Percentiles rank a stretch among this genome's conserved stretches.
phyloP scores from a whole-genome alignment of 2,113 vertebrate genomes.

The Nothoprocta perdicaria region DNA sequence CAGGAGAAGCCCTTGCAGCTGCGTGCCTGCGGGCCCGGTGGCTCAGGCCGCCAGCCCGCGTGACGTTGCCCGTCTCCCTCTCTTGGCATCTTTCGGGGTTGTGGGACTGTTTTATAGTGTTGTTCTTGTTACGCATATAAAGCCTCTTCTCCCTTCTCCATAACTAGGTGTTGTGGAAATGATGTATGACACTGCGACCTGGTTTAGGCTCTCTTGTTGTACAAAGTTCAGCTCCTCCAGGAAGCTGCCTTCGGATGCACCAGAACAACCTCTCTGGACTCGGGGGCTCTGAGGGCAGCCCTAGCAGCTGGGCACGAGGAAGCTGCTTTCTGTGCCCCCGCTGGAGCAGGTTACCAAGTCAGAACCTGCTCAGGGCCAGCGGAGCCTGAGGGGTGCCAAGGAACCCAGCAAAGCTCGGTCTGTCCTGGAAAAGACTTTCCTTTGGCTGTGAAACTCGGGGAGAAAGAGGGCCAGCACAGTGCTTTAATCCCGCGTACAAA shows the following conservation, averaged over 20 bases:
- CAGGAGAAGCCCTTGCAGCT: rapidly evolving
- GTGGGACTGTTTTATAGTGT: not conserved
- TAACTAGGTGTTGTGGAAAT: not conserved
- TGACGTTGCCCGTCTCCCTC: rapidly evolving
- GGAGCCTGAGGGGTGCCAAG: not conserved
- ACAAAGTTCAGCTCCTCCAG: not conserved
- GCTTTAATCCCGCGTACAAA: rapidly evolving
- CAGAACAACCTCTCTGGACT: not conserved
- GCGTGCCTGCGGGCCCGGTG: not conserved
- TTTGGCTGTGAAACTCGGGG: rapidly evolving
- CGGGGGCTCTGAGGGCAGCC: not conserved
- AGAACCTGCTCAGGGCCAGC: not conserved
- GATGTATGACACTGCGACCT: not conserved
- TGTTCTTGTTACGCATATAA: not conserved
- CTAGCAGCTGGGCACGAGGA: not conserved
- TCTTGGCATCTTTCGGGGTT: not conserved
- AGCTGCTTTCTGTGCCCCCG: not conserved
- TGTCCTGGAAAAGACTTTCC: not conserved
- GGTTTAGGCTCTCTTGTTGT: not conserved
- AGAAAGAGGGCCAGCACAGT: not conserved
- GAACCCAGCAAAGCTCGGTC: not conserved
- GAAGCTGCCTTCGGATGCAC: not conserved
- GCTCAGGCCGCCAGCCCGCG: not conserved
- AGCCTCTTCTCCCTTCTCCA: not conserved
- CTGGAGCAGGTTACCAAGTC: rapidly evolving